Conservation (phyloP, 2,888 invertebrate species). For the Ypsolopha scabrella region DNA sequence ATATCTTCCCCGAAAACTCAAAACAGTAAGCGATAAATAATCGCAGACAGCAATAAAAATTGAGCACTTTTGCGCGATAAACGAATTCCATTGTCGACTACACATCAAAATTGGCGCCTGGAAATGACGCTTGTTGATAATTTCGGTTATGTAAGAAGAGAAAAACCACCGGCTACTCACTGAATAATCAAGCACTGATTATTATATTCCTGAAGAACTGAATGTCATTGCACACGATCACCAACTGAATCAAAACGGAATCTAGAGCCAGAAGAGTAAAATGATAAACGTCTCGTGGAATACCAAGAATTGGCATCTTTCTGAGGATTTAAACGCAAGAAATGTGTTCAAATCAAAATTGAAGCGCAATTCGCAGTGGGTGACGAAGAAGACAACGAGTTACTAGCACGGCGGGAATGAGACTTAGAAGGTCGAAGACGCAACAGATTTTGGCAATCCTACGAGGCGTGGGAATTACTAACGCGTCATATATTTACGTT, state of each 20-base stretch:
- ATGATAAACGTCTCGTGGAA: slow-evolving; percentile 23
- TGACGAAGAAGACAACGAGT: slow-evolving; percentile 27
- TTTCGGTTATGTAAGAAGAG: not conserved
- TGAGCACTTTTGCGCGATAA: not conserved
- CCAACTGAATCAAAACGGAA: slow-evolving; percentile 26
- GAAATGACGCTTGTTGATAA: not conserved
- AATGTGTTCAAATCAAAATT: slow-evolving; percentile 14
- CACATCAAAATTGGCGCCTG: not conserved
- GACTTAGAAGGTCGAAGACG: slow-evolving; percentile 34
- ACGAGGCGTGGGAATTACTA: slow-evolving; percentile 30
- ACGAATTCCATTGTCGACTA: not conserved
- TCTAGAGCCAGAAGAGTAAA: slow-evolving; percentile 26
- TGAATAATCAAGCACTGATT: slow-evolving; percentile 31
- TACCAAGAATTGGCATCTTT: slow-evolving; percentile 30
- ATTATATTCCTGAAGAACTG: slow-evolving; percentile 33
- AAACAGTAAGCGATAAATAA: slow-evolving; percentile 15
- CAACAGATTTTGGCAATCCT: slow-evolving; percentile 51
- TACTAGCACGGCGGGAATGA: slow-evolving; percentile 22
- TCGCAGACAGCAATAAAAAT: not conserved
- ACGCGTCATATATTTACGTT: slow-evolving; percentile 6
- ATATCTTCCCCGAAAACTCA: not conserved
- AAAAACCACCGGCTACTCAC: slow-evolving; percentile 4
- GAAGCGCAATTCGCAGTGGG: slow-evolving; percentile 16
- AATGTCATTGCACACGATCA: slow-evolving; percentile 31
- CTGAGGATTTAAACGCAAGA: slow-evolving; percentile 11